Conservation (phyloP, 23 tunicate species). For the Phallusia fumigata region DNA sequence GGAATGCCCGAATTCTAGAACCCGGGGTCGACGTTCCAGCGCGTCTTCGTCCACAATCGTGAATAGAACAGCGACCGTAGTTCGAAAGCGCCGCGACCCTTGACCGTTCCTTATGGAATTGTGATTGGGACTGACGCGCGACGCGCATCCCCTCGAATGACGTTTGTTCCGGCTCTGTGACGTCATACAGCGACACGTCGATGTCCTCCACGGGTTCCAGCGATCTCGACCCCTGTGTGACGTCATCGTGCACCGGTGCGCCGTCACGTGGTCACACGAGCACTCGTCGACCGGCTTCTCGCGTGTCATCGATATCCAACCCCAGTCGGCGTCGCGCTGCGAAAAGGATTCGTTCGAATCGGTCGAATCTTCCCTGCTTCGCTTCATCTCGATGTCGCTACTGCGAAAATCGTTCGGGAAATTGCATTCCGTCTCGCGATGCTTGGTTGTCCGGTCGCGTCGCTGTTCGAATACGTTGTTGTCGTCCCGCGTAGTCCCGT, state of each 20-base stretch:
- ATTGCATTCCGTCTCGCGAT: background rate
- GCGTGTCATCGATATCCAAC: background rate
- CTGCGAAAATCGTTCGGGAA: no score
- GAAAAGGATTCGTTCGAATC: background rate
- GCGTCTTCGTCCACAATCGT: conserved; percentile 36
- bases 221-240: background rate
- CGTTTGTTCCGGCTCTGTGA: background rate
- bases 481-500: background rate
- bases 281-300: background rate
- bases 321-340: conserved; percentile 7
- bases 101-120: background rate
- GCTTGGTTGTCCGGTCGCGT: background rate
- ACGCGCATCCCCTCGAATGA: background rate
- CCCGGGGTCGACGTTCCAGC: conserved; percentile 1
- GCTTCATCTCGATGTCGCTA: background rate
- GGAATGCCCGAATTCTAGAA: conserved; percentile 5
- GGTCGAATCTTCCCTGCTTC: background rate
- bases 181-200: background rate
- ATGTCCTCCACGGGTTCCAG: conserved; percentile 6
- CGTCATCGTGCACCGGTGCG: background rate
- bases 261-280: background rate
- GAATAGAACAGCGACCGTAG: conserved; percentile 12
- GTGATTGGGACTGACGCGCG: background rate
- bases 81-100: background rate
- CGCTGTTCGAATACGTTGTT: background rate